Percentiles rank a stretch among this genome's conserved stretches.
These are phyloP conservation scores for Argentina silus DNA, from an alignment of 2,797 vertebrate genomes.

Conservation along the genomic window DNA sequence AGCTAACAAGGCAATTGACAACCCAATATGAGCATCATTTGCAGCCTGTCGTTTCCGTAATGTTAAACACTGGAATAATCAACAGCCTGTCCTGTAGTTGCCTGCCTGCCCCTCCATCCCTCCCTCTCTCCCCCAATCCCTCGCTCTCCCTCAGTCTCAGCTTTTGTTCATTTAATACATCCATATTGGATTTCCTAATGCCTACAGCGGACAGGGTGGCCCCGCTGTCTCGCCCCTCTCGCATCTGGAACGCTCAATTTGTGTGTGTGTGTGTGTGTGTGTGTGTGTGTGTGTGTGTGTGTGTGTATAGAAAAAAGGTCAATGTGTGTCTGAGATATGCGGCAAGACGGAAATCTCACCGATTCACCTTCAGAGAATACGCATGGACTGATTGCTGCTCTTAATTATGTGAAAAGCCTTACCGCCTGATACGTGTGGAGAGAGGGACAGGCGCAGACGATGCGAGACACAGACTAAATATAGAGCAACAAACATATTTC, in stretches of 20 bases:
- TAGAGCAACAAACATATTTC: not conserved
- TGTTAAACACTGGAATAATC: conserved; percentile 78
- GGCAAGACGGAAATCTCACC: conserved; percentile 37
- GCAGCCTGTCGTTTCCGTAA: conserved; percentile 71
- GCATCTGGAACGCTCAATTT: conserved; percentile 57
- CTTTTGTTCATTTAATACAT: conserved; percentile 64
- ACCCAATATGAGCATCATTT: conserved; percentile 67
- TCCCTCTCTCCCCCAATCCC: conserved; percentile 1
- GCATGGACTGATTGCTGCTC: conserved; percentile 1
- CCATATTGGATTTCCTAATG: conserved; percentile 73
- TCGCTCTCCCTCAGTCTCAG: conserved; percentile 41
- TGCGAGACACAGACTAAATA: not conserved
- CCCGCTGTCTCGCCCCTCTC: conserved; percentile 33
- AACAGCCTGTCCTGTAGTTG: conserved; percentile 58
- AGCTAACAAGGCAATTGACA: conserved; percentile 75
- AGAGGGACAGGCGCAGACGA: not conserved
- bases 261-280: conserved; percentile 38
- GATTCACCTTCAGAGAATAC: conserved; percentile 30
- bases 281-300: conserved; percentile 35
- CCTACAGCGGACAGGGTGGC: conserved; percentile 49
- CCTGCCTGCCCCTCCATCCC: conserved; percentile 48
- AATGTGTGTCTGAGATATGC: conserved; percentile 52
- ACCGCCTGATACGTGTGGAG: not conserved
- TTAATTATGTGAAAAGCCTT: conserved; percentile 28
- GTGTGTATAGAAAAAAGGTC: conserved; percentile 43